Base-by-base conservation (phyloP, 2,888 invertebrate genomes). In the Cartodere bifasciata region DNA sequence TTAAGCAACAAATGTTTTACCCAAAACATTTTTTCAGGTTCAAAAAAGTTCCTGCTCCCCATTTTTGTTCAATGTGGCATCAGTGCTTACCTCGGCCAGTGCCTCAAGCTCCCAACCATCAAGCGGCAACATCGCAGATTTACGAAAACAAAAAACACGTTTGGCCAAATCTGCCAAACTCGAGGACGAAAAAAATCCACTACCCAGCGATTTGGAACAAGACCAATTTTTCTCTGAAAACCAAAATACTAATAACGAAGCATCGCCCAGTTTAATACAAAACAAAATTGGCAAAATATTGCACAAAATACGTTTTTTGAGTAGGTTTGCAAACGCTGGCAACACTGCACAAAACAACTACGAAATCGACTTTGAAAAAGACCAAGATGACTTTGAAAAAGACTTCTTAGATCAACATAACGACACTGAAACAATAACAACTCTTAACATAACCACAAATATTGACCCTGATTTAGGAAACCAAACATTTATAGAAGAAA, bases 211-310 rank as follows among this genome's bases (percentile, higher is more conserved):
- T 6, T 29, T 34, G 13, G 31, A 33, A 14, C 28, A 35, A 4
- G 23, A 27, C 7, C 12, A 16, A 13, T 34, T 32, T 15, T 28
- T 31, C 7, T 14, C 20, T 9, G 31, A 31, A 31, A 33, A 34
- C 21, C 31, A 28, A 24, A 31, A 34, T 28, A 42, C 27, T 4
- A 34, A 29, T 22, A 42, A 44, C 20, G 45, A 44, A 27, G 42
- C 39, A 1, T 31, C 41, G 4, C 44, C 47, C 1, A 41, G 31
- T 23, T 28, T 45, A 5, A 11, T 47, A 4, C 43, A 41, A 25
- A 44, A 42, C 28, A 46, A 46, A 31, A 34, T 49, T 23, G 37
- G 35, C 29, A 47, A 45, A 34, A 34, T 49, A 11, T 11, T 49
- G 12, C 32, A 28, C 9, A 48, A 48, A 31, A 24, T 47, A 6